A percentile compares a stretch with the other conserved stretches of the same genome.
Evolutionary conservation across 2,888 invertebrate species (phyloP).

Genomic region (Tricholauxania praeusta): DNA sequence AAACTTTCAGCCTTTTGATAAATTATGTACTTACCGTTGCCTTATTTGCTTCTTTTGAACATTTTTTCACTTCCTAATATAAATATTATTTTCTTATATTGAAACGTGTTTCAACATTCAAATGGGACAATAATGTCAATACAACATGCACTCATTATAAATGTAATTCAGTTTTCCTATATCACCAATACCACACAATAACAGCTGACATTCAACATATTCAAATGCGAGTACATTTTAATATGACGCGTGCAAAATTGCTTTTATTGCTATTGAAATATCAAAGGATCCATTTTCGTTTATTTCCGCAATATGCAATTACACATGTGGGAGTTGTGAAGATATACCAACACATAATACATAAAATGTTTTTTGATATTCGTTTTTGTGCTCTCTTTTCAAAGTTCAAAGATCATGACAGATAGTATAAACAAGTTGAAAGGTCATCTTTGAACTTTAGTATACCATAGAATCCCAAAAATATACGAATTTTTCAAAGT

Average conservation of each 20-base stretch:
- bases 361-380: too few relatives aligned
- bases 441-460: too few relatives aligned
- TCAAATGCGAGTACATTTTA: conserved; percentile 32
- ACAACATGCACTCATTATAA: conserved; percentile 19
- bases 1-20: too few relatives aligned
- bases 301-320: conserved; percentile 27
- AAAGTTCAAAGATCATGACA: too few relatives aligned
- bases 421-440: too few relatives aligned
- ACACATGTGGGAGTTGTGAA: conserved; percentile 32
- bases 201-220: conserved; percentile 38
- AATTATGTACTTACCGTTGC: too few relatives aligned
- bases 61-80: too few relatives aligned
- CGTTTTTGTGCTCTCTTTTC: too few relatives aligned
- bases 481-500: too few relatives aligned
- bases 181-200: conserved; percentile 3
- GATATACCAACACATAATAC: background rate
- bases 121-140: conserved; percentile 22
- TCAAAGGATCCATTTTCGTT: conserved; percentile 36
- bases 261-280: conserved; percentile 34
- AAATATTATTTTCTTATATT: conserved; percentile 19
- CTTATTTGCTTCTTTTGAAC: too few relatives aligned
- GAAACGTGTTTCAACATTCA: conserved; percentile 20
- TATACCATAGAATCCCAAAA: too few relatives aligned
- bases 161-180: conserved; percentile 4
- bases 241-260: conserved; percentile 42